Evolutionary conservation across 2,113 vertebrate species (phyloP).

Genomic region (Labeo rohita): DNA sequence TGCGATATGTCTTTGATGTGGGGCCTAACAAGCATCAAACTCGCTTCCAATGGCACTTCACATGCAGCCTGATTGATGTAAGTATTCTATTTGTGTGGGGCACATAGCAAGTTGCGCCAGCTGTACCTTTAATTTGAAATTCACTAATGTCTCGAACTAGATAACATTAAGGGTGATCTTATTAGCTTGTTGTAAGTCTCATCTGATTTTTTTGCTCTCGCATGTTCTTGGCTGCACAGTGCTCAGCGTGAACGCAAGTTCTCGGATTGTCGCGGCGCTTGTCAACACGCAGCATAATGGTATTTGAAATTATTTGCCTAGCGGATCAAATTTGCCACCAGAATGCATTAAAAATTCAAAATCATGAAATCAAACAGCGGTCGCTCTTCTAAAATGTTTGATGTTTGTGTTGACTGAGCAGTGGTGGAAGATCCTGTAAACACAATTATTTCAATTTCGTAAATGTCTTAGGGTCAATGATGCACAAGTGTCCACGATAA

Average conservation of each 20-base stretch:
- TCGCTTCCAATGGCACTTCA: slow-evolving; percentile 60
- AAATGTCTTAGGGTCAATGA: slow-evolving; percentile 54
- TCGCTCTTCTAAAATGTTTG: slow-evolving; percentile 65
- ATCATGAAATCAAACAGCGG: slow-evolving; percentile 73
- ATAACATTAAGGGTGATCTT: slow-evolving; percentile 65
- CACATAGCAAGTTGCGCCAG: slow-evolving; percentile 68
- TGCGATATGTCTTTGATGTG: slow-evolving; percentile 76
- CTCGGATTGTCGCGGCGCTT: slow-evolving; percentile 71
- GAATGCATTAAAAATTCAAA: slow-evolving; percentile 78
- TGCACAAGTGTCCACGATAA: neutral
- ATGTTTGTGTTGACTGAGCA: slow-evolving; percentile 69
- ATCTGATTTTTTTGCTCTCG: slow-evolving; percentile 1
- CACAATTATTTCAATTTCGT: slow-evolving; percentile 79
- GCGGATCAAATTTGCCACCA: slow-evolving; percentile 71
- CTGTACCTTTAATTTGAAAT: slow-evolving; percentile 80
- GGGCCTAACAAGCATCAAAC: slow-evolving; percentile 75
- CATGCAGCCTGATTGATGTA: slow-evolving; percentile 69
- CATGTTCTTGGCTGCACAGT: slow-evolving; percentile 37
- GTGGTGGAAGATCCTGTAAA: slow-evolving; percentile 67
- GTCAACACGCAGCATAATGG: slow-evolving; percentile 69
- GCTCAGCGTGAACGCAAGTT: slow-evolving; percentile 69
- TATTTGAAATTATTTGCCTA: slow-evolving; percentile 76
- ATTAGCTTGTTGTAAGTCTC: slow-evolving; percentile 62
- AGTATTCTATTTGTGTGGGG: slow-evolving; percentile 63
- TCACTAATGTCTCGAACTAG: slow-evolving; percentile 74